Base-by-base conservation (phyloP, 2,888 invertebrate species). In the Tupiocoris notatus region DNA sequence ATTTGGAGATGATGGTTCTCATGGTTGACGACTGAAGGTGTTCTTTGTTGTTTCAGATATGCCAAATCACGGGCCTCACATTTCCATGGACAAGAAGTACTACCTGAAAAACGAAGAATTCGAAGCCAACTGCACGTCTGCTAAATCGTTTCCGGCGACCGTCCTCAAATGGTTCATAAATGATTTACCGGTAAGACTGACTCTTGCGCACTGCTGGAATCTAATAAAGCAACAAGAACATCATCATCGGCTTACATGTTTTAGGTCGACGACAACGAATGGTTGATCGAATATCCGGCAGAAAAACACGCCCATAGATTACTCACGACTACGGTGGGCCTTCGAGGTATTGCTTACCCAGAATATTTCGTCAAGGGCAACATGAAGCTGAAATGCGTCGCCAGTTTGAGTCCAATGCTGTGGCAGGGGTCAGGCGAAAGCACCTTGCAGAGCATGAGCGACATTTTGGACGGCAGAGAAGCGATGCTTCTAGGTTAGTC, bases 371-470 rank as follows among this genome's bases (percentile, higher is more conserved):
- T 85, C 73, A 87, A 86, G 2, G 89, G 89, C 71, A 86, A 86
- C 66, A 88, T 89, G 88, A 86, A 86, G 80, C 87, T 89, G 67
- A 87, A 88, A 81, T 89, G 89, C 81, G 85, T 88, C 75, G 88
- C 89, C 24, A 87, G 86, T 78, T 85, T 89, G 16, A 80, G 80
- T 0, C 88, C 89, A 16, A 86, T 88, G 0, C 83, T 89, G 71
- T 88, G 88, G 87, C 86, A 87, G 79, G 88, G 88, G 21, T 88
- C 88, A 82, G 84, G 86, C 79, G 88, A 88, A 81, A 87, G 87
- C 80, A 86, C 88, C 0, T 84, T 88, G 16, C 79, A 81, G 65
- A 79, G 80, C 21, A 70, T 67, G 58, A 86, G 87, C 56, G 85
- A 84, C 56, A 85, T 88, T 77, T 86, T 87, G 81, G 88, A 88